These are phyloP conservation scores for Drosophila baimaii DNA, from an alignment of 1,140 invertebrate species.

Conservation along the genomic window DNA sequence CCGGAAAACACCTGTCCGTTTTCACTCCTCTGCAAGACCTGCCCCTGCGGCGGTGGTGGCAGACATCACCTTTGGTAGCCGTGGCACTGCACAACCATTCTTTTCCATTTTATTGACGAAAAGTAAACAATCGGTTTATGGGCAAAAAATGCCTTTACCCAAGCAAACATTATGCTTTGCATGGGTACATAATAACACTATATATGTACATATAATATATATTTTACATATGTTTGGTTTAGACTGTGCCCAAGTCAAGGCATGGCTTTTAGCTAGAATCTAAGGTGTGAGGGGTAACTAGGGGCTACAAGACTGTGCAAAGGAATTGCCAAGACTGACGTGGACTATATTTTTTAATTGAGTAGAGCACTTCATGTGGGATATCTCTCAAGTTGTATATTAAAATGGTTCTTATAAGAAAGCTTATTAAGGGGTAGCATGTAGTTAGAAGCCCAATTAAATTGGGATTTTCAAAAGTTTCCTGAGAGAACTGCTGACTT, in stretches of 20 bases:
- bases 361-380: too few relatives aligned
- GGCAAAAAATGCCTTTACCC: slow-evolving; percentile 35
- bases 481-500: too few relatives aligned
- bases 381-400: background rate
- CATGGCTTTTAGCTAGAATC: background rate
- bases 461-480: too few relatives aligned
- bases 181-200: background rate
- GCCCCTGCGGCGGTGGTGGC: slow-evolving; percentile 9
- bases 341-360: background rate
- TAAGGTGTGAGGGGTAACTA: slow-evolving; percentile 3
- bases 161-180: slow-evolving; percentile 13
- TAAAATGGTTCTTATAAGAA: background rate
- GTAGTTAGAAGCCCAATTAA: too few relatives aligned
- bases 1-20: slow-evolving; percentile 73
- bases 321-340: background rate
- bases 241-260: background rate
- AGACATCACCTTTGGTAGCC: slow-evolving; percentile 34
- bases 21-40: slow-evolving; percentile 35
- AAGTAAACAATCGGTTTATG: slow-evolving; percentile 67
- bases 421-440: too few relatives aligned
- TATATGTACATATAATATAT: background rate
- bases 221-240: background rate
- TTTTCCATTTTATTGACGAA: slow-evolving; percentile 63
- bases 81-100: slow-evolving; percentile 57
- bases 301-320: background rate